Percentiles rank a stretch among this genome's conserved stretches.
Evolutionary conservation across 2,113 vertebrate species (phyloP).

Genomic region (Edolisoma coerulescens): DNA sequence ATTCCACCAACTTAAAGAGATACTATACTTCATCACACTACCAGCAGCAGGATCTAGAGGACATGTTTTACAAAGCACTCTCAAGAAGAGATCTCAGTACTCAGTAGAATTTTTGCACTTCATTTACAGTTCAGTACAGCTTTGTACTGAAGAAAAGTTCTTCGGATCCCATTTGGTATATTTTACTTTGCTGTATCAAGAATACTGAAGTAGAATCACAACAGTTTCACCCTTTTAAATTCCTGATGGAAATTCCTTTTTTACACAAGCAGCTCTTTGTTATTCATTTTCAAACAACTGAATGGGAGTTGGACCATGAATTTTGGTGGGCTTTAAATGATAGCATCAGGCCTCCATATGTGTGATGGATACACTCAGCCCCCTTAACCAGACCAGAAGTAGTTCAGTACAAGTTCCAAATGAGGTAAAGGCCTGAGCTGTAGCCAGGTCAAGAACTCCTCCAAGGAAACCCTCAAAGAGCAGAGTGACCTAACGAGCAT

Average conservation of each 20-base stretch:
- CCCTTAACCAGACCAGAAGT: not conserved
- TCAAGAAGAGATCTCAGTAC: not conserved
- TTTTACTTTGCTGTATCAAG: not conserved
- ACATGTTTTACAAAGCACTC: not conserved
- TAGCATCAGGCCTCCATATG: not conserved
- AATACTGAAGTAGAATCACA: not conserved
- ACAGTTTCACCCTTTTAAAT: not conserved
- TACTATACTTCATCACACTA: not conserved
- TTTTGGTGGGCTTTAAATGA: not conserved
- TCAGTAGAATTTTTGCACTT: not conserved
- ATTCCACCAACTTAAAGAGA: slow-evolving; percentile 18
- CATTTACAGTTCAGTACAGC: not conserved
- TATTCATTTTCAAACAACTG: not conserved
- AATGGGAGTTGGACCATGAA: not conserved
- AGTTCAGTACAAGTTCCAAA: not conserved
- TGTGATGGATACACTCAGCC: not conserved
- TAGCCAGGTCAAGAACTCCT: not conserved
- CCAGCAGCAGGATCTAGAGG: not conserved
- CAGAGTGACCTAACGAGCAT: not conserved
- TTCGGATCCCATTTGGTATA: not conserved
- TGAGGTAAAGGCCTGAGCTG: not conserved
- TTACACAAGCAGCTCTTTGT: not conserved
- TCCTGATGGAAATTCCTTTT: not conserved
- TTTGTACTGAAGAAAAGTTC: not conserved
- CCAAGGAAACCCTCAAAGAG: not conserved